A percentile compares a stretch with the other conserved stretches of the same genome.
Conservation (phyloP, 2,113 vertebrate genomes). For the Cyprinus carpio region DNA sequence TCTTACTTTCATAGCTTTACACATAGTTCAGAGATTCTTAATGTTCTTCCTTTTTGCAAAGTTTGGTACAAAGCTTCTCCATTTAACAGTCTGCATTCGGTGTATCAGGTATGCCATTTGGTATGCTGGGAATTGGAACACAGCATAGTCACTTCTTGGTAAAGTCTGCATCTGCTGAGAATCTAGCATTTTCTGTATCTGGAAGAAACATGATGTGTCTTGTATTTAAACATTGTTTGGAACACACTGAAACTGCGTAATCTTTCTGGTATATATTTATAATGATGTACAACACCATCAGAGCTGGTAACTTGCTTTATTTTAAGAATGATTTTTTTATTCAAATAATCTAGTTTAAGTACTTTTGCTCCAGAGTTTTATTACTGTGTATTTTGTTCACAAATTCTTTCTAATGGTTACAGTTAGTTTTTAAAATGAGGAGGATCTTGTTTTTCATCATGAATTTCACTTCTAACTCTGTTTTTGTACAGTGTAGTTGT, state of each 20-base stretch:
- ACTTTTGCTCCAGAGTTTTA: no score
- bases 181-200: background rate
- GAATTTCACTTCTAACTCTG: background rate
- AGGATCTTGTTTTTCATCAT: background rate
- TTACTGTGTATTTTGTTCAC: no score
- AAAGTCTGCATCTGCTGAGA: background rate
- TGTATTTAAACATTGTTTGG: background rate
- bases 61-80: background rate
- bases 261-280: background rate
- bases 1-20: background rate
- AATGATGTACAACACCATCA: background rate
- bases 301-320: background rate
- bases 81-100: background rate
- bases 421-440: background rate
- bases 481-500: conserved; percentile 47
- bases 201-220: background rate
- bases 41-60: background rate
- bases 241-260: background rate
- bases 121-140: background rate
- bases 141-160: background rate
- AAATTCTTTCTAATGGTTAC: background rate
- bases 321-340: background rate
- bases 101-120: background rate
- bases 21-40: background rate
- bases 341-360: no score